Conservation (phyloP, 2,888 invertebrate species). For the Drosophila eohydei region DNA sequence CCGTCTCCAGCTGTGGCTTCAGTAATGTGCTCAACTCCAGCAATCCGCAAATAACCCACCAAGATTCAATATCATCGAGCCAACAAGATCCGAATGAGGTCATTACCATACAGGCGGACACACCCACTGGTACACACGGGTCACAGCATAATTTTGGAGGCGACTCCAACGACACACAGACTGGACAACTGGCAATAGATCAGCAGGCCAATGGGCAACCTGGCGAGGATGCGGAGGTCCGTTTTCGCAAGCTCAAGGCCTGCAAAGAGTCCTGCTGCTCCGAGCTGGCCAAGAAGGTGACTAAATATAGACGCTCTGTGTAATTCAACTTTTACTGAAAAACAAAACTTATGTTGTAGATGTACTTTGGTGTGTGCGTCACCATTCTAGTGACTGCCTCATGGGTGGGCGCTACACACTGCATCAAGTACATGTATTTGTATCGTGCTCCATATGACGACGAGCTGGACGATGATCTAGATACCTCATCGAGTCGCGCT, state of each 20-base stretch:
- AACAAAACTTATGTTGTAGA: conserved; percentile 85
- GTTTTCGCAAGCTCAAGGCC: conserved; percentile 82
- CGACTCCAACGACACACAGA: conserved; percentile 65
- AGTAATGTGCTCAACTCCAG: conserved; percentile 85
- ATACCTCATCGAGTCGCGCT: conserved; percentile 64
- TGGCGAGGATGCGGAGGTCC: conserved; percentile 72
- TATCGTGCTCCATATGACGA: conserved; percentile 82
- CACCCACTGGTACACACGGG: conserved; percentile 68
- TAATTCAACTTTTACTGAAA: background rate
- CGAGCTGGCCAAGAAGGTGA: conserved; percentile 92
- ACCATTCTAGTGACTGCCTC: conserved; percentile 94
- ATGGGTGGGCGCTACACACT: conserved; percentile 97
- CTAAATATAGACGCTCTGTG: background rate
- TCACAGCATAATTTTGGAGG: conserved; percentile 66
- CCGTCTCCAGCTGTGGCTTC: conserved; percentile 77
- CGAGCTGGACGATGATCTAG: conserved; percentile 75
- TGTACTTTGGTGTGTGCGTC: conserved; percentile 95
- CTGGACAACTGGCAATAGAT: conserved; percentile 72
- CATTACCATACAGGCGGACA: conserved; percentile 82
- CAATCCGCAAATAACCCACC: conserved; percentile 86
- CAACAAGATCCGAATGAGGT: conserved; percentile 87
- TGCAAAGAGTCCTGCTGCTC: conserved; percentile 93
- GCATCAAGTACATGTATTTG: conserved; percentile 93
- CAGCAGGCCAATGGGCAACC: conserved; percentile 69
- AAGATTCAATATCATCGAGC: conserved; percentile 87